Conservation (phyloP, 2,113 vertebrate species). For the Stegastes partitus region DNA sequence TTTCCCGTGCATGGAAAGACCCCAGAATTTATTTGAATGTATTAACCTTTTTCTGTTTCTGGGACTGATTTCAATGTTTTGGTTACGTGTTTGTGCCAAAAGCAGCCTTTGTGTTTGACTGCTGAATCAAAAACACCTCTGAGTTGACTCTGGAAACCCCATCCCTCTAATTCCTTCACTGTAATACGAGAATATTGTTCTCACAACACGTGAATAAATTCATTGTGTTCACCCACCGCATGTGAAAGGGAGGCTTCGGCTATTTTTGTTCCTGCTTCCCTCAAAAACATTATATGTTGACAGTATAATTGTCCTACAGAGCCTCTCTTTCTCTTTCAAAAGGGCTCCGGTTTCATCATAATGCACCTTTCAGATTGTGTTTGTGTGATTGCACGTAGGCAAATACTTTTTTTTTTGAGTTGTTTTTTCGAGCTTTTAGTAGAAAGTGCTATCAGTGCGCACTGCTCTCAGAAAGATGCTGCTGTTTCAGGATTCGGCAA, state of each 20-base stretch:
- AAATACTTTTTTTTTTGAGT: neutral
- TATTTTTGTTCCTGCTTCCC: neutral
- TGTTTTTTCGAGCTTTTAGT: neutral
- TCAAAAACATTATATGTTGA: neutral
- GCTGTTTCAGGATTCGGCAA: constrained; percentile 33
- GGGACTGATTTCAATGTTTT: constrained; percentile 14
- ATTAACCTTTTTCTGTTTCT: constrained; percentile 28
- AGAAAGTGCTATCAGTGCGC: neutral
- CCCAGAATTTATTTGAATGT: constrained; percentile 41
- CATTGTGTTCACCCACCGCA: constrained; percentile 19
- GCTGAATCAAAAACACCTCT: constrained; percentile 17
- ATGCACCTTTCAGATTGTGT: neutral
- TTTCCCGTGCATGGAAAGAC: neutral
- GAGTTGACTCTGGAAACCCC: constrained; percentile 30
- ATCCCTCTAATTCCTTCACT: constrained; percentile 30
- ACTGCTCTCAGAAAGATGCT: constrained; percentile 31
- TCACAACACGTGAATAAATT: neutral
- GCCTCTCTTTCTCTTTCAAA: neutral
- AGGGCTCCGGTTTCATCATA: neutral
- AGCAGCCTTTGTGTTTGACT: constrained; percentile 12
- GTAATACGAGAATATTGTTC: constrained; percentile 38
- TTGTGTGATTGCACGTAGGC: neutral
- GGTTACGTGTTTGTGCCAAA: constrained; percentile 1
- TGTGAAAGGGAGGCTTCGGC: constrained; percentile 6
- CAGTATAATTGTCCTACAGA: constrained; percentile 20